Evolutionary conservation across 2,797 vertebrate species (phyloP).

Genomic region (Zenarchopterus dispar): DNA sequence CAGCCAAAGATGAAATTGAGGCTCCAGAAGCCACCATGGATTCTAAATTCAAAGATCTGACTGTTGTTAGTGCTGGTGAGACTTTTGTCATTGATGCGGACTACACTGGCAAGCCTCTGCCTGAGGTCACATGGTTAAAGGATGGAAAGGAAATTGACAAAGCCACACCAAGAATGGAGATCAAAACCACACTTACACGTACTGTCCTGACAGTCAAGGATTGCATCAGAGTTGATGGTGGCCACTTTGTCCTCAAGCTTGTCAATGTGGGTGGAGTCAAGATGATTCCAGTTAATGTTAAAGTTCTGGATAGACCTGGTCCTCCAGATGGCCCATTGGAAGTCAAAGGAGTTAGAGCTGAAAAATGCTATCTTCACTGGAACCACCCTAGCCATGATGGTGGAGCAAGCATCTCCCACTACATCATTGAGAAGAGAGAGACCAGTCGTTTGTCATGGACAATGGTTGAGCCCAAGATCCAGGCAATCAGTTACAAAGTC

Average conservation of each 20-base stretch:
- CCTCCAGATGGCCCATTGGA: conserved; percentile 93
- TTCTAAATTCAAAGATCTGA: conserved; percentile 89
- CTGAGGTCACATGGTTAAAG: conserved; percentile 92
- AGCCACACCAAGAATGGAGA: conserved; percentile 84
- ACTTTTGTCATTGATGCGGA: conserved; percentile 95
- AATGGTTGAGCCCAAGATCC: conserved; percentile 92
- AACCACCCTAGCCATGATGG: conserved; percentile 95
- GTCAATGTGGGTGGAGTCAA: conserved; percentile 94
- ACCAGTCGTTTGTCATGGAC: conserved; percentile 96
- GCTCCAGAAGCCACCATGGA: conserved; percentile 91
- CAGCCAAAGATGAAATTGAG: conserved; percentile 94
- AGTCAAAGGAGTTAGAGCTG: conserved; percentile 92
- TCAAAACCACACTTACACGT: conserved; percentile 92
- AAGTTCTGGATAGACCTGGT: conserved; percentile 95
- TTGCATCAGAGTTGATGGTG: conserved; percentile 91
- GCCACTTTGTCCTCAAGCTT: conserved; percentile 91
- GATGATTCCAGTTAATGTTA: conserved; percentile 90
- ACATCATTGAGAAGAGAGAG: conserved; percentile 96
- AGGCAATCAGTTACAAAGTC: conserved; percentile 94
- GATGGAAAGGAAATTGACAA: conserved; percentile 91
- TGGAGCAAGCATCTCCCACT: conserved; percentile 95
- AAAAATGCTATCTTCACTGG: conserved; percentile 94
- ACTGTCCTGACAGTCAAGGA: conserved; percentile 87
- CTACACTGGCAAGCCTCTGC: conserved; percentile 92
- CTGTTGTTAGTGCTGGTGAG: conserved; percentile 89